A percentile compares a stretch with the other conserved stretches of the same genome.
phyloP scores from a whole-genome alignment of 2,113 vertebrate species.

The Tylochromis polylepis region DNA sequence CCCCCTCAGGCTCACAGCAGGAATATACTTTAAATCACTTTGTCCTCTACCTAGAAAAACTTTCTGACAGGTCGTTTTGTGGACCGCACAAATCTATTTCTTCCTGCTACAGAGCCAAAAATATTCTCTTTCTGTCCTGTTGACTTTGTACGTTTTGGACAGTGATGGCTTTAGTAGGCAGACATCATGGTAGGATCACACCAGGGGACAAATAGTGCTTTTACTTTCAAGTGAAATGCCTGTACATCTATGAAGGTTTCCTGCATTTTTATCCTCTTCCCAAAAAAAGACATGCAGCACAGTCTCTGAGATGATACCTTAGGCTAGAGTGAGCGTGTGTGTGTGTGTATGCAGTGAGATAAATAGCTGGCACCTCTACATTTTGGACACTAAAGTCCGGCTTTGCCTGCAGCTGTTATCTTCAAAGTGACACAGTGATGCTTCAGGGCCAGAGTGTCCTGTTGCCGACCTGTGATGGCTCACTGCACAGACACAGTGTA shows the following conservation, averaged over 20 bases:
- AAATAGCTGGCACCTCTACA: slow-evolving; percentile 49
- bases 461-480: slow-evolving; percentile 34
- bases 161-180: slow-evolving; percentile 29
- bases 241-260: not conserved
- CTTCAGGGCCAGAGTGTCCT: slow-evolving; percentile 22
- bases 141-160: slow-evolving; percentile 44
- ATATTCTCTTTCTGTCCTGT: slow-evolving; percentile 22
- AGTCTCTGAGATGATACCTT: not conserved
- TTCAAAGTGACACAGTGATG: slow-evolving; percentile 61
- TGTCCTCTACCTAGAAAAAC: slow-evolving; percentile 54
- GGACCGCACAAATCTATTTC: slow-evolving; percentile 35
- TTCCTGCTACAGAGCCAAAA: slow-evolving; percentile 15
- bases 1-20: slow-evolving; percentile 55
- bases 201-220: slow-evolving; percentile 8
- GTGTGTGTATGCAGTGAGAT: not conserved
- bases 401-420: slow-evolving; percentile 58
- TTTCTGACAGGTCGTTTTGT: slow-evolving; percentile 53
- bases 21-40: slow-evolving; percentile 54
- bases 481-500: not conserved
- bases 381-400: slow-evolving; percentile 4
- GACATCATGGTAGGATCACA: slow-evolving; percentile 7
- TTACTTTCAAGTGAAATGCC: slow-evolving; percentile 20
- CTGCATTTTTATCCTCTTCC: slow-evolving; percentile 12
- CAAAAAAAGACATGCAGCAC: not conserved
- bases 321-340: accelerated